A percentile compares a stretch with the other conserved stretches of the same genome.
Evolutionary conservation across 2,113 vertebrate genomes (phyloP).

Genomic region (Albula glossodonta): DNA sequence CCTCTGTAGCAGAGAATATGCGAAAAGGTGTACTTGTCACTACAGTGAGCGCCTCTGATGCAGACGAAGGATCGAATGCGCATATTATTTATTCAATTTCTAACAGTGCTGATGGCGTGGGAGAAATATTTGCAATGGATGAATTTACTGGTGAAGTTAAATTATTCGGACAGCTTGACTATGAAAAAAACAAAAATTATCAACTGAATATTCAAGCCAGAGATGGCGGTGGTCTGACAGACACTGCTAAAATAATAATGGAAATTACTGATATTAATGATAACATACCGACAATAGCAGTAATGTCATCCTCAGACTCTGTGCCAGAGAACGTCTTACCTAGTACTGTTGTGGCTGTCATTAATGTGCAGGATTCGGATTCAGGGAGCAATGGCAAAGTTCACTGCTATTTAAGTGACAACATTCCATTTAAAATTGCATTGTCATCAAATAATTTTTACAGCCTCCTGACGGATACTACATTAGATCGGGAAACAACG

Average conservation of each 20-base stretch:
- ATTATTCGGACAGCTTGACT: slow-evolving; percentile 33
- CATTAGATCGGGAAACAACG: slow-evolving; percentile 31
- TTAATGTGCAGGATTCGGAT: slow-evolving; percentile 35
- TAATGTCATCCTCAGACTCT: slow-evolving; percentile 26
- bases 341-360: slow-evolving; percentile 31
- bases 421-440: slow-evolving; percentile 28
- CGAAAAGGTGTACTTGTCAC: slow-evolving; percentile 33
- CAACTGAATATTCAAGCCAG: slow-evolving; percentile 33
- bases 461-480: slow-evolving; percentile 9
- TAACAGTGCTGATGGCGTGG: neutral
- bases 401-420: slow-evolving; percentile 12
- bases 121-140: slow-evolving; percentile 32
- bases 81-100: slow-evolving; percentile 36
- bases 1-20: slow-evolving; percentile 29
- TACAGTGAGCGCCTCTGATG: slow-evolving; percentile 43
- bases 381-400: slow-evolving; percentile 23
- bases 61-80: slow-evolving; percentile 38
- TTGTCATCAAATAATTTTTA: slow-evolving; percentile 27
- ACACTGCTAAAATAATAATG: slow-evolving; percentile 33
- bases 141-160: slow-evolving; percentile 22
- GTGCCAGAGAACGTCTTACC: slow-evolving; percentile 19
- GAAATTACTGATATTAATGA: slow-evolving; percentile 30
- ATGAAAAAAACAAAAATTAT: slow-evolving; percentile 36
- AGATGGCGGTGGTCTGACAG: slow-evolving; percentile 35
- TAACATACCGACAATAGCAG: slow-evolving; percentile 9